Base-by-base conservation (phyloP, 1,140 invertebrate species). In the Bradynema listronoti region DNA sequence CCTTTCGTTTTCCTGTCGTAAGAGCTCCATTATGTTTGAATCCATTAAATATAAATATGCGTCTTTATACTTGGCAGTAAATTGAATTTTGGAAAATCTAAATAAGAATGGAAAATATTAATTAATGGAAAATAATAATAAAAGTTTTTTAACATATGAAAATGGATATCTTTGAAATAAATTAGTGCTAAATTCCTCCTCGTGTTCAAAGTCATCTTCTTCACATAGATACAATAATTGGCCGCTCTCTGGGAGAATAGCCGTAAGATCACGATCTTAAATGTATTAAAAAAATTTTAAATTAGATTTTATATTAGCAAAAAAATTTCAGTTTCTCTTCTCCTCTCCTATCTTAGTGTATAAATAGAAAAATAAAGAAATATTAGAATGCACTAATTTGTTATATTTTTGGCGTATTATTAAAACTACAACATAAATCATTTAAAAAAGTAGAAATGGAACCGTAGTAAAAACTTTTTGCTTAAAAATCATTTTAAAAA, bases 141-240 rank as follows among this genome's bases (percentile, higher is more conserved):
- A 43, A 56, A 56, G 49, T 53, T 56, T 53, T n/a, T 56, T 63
- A 56, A 24, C 11, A 2, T 49, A 2, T 16, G 5, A 62, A 32
- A n/a, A n/a, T n/a, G n/a, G n/a, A n/a, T 9, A 61, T 59, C 25
- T 61, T 41, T 25, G 16, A 19, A 58, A 60, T 19, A 62, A 22
- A 32, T 16, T 19, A 14, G 32, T 19, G 9, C 25, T 25, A 42
- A 61, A 47, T 46, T 58, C 49, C 16, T 61, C 53, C 7, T 65
- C 33, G 9, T 63, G 59, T 22, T 50, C 69, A 43, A 67, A 72
- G 43, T 69, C 67, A 9, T 69, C 67, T 45, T 69, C 67, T n/a
- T 71, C 51, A 27, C 36, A 14, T 29, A 69, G 41, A 39, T 53
- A 69, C 24, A 72, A n/a, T 16, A 69, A 33, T 29, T 68, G 67